Base-by-base conservation (phyloP, 1,140 invertebrate genomes). In the Chelonus insularis region DNA sequence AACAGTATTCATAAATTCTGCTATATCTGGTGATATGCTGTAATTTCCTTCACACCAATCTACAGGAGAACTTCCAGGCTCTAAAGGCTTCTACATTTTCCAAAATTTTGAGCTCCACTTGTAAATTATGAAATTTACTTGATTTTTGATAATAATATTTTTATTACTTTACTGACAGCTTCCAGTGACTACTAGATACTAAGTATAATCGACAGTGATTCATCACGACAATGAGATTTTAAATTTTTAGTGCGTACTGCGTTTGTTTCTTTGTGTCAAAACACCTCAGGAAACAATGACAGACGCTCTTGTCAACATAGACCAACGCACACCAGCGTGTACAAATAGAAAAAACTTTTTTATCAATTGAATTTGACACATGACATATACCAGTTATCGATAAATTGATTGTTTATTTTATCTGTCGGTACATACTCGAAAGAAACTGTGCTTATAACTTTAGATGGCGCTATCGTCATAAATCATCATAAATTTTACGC, bases 21-120 rank as follows among this genome's bases (percentile, higher is more conserved):
- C 91, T 66, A 93, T 91, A 66, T 87, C 82, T 20, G 88, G 86
- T 21, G 89, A 88, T 69, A 91, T 87, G 63, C 82, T 86, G 75
- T 92, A 93, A 83, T 93, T 93, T 41, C 86, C 86, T 82, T 93
- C 91, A 70, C 91, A 93, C 91, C 91, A 93, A 78, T 93, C 91
- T 11, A 92, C 86, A 6, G 91, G 90, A 8, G 90, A 91, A 71
- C 89, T 90, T 67, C 90, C 90, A 72, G 87, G 84, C 72, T 88
- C 82, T 55, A 91, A 82, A 67, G 86, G 85, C 59, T 86, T 85
- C 87, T 87, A 89, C 83, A 87, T 88, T 60, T 64, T 69, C 1
- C 23, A 25, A 23, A 43, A 18, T 14, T 16, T 14, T 16, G 8
- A 5, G 7, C 37, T 39, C n/a, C n/a, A 6, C 16, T 43, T 9